Percentiles rank a stretch among this genome's conserved stretches.
Conservation (phyloP, 2,888 invertebrate genomes). For the Drosophila conformis region DNA sequence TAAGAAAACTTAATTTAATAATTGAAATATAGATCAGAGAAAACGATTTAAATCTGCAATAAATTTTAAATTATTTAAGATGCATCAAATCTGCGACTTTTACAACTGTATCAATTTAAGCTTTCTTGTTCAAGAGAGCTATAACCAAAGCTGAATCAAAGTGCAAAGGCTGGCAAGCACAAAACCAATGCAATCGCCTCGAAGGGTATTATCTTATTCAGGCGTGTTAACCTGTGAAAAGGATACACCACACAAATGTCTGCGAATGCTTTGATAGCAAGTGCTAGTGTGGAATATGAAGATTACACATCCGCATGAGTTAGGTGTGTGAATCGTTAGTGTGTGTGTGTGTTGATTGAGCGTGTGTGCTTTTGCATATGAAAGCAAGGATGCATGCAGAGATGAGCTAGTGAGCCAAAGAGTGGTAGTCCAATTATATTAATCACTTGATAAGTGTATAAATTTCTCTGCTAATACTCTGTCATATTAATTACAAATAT, state of each 20-base stretch:
- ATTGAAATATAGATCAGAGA: background rate
- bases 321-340: background rate
- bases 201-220: slow-evolving; percentile 25
- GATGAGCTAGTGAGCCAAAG: slow-evolving; percentile 1
- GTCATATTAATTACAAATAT: background rate
- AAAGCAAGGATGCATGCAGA: background rate
- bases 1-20: too few species aligned
- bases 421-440: background rate
- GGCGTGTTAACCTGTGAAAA: slow-evolving; percentile 55
- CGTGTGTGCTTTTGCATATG: background rate
- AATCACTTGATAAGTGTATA: background rate
- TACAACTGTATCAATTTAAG: background rate
- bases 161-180: slow-evolving; percentile 32
- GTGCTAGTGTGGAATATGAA: slow-evolving; percentile 45
- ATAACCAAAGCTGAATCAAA: slow-evolving; percentile 19
- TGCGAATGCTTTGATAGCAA: slow-evolving; percentile 58
- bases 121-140: background rate
- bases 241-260: slow-evolving; percentile 41
- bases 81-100: background rate
- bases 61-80: background rate
- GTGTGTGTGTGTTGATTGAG: slow-evolving; percentile 12
- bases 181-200: slow-evolving; percentile 40
- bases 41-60: background rate
- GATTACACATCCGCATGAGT: slow-evolving; percentile 13
- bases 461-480: background rate